Evolutionary conservation across 2,113 vertebrate genomes (phyloP).

Genomic region (Numenius arquata): DNA sequence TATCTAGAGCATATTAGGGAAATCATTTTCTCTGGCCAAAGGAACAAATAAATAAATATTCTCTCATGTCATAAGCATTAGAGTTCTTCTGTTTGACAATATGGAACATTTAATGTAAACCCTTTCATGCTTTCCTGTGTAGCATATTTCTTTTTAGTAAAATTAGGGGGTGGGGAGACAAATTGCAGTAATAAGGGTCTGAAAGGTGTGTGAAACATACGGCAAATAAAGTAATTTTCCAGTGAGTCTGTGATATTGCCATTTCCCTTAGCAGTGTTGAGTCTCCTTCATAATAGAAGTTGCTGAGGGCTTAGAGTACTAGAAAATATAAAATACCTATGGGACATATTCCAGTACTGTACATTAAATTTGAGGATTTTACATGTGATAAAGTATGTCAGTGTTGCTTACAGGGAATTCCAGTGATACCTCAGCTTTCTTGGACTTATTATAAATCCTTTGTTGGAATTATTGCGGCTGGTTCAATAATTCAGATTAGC

Average conservation of each 20-base stretch:
- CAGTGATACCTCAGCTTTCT: slow-evolving; percentile 84
- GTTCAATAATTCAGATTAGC: slow-evolving; percentile 99
- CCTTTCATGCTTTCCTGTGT: neutral
- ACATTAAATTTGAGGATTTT: slow-evolving; percentile 91
- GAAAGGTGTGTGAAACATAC: slow-evolving; percentile 47
- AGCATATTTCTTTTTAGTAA: slow-evolving; percentile 53
- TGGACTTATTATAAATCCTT: slow-evolving; percentile 92
- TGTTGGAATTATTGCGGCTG: slow-evolving; percentile 95
- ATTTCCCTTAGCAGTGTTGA: slow-evolving; percentile 68
- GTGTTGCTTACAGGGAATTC: slow-evolving; percentile 86
- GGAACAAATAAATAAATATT: slow-evolving; percentile 1
- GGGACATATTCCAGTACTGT: slow-evolving; percentile 76
- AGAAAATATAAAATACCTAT: slow-evolving; percentile 78
- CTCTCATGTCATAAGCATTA: neutral
- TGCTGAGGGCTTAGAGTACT: slow-evolving; percentile 73
- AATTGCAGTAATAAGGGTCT: slow-evolving; percentile 50
- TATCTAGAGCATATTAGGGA: neutral
- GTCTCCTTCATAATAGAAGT: slow-evolving; percentile 70
- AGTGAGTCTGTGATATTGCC: slow-evolving; percentile 53
- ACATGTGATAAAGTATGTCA: slow-evolving; percentile 86
- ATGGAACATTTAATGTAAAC: slow-evolving; percentile 19
- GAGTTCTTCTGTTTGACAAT: neutral
- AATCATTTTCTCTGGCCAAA: slow-evolving; percentile 16
- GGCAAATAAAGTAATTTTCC: slow-evolving; percentile 69
- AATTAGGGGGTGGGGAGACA: slow-evolving; percentile 50